Conservation (phyloP, 1,140 invertebrate genomes). For the Dreissena rostriformis region DNA sequence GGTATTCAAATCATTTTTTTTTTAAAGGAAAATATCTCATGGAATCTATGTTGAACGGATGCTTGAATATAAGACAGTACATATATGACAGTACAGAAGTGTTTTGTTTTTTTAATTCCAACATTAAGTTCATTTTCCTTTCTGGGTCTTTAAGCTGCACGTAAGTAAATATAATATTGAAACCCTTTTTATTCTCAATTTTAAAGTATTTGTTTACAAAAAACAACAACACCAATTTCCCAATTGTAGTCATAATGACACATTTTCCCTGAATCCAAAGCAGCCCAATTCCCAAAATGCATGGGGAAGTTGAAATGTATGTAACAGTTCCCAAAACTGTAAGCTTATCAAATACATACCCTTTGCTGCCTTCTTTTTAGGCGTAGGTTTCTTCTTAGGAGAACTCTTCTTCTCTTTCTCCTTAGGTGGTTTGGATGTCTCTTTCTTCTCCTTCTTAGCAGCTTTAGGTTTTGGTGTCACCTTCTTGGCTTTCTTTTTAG, state of each 20-base stretch:
- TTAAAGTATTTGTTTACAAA: background rate
- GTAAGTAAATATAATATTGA: background rate
- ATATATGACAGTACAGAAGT: too few species aligned
- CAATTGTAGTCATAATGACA: background rate
- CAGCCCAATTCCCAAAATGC: background rate
- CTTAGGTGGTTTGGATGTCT: slow-evolving; percentile 33
- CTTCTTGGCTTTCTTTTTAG: slow-evolving; percentile 59
- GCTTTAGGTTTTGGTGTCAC: slow-evolving; percentile 38
- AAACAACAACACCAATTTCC: background rate
- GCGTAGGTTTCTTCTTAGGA: slow-evolving; percentile 48
- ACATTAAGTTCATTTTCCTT: too few species aligned
- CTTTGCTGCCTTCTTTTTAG: slow-evolving; percentile 71
- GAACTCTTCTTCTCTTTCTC: slow-evolving; percentile 11
- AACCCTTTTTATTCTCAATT: background rate
- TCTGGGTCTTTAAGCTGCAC: too few species aligned
- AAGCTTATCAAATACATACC: background rate
- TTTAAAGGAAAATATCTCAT: too few species aligned
- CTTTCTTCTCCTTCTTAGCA: slow-evolving; percentile 37
- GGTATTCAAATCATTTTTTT: too few species aligned
- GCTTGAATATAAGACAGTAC: too few species aligned
- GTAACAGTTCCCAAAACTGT: background rate
- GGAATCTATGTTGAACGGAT: too few species aligned
- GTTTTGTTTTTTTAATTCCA: too few species aligned
- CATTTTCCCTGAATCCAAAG: too few species aligned
- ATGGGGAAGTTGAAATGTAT: too few species aligned